Conservation (phyloP, 2,113 vertebrate species). For the Diadophis punctatus region DNA sequence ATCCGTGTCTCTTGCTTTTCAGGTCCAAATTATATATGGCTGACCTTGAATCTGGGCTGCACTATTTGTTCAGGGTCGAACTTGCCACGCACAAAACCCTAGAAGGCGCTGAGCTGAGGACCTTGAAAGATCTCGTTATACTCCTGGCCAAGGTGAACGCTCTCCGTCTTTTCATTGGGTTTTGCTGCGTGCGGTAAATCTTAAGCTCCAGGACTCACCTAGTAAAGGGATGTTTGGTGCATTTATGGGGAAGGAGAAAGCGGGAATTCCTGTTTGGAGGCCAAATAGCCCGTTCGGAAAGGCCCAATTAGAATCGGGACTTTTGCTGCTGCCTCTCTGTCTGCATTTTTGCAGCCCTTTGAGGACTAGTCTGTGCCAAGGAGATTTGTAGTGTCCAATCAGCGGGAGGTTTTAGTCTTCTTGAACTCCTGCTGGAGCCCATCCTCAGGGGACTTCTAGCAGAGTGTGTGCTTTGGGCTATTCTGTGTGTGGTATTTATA, state of each 20-base stretch:
- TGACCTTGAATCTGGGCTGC: constrained; percentile 90
- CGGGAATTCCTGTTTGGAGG: background rate
- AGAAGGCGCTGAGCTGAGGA: constrained; percentile 82
- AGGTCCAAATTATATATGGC: constrained; percentile 84
- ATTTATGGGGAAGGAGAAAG: background rate
- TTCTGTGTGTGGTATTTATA: background rate
- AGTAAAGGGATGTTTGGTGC: background rate
- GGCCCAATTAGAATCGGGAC: background rate
- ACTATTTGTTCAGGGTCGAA: constrained; percentile 89
- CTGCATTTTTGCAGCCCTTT: background rate
- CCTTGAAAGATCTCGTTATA: constrained; percentile 86
- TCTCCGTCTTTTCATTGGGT: constrained; percentile 24
- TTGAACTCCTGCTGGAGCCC: background rate
- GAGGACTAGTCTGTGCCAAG: background rate
- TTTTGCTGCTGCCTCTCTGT: background rate
- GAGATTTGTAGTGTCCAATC: background rate
- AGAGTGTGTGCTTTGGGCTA: background rate
- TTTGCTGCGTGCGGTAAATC: constrained; percentile 27
- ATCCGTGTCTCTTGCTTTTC: constrained; percentile 8
- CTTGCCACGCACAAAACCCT: constrained; percentile 81
- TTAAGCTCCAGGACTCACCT: constrained; percentile 23
- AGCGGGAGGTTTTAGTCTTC: background rate
- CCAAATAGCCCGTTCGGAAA: too few relatives aligned
- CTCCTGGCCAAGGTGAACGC: constrained; percentile 83
- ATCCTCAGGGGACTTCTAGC: background rate